Base-by-base conservation (phyloP, 2,888 invertebrate species). In the Orgyia antiqua region DNA sequence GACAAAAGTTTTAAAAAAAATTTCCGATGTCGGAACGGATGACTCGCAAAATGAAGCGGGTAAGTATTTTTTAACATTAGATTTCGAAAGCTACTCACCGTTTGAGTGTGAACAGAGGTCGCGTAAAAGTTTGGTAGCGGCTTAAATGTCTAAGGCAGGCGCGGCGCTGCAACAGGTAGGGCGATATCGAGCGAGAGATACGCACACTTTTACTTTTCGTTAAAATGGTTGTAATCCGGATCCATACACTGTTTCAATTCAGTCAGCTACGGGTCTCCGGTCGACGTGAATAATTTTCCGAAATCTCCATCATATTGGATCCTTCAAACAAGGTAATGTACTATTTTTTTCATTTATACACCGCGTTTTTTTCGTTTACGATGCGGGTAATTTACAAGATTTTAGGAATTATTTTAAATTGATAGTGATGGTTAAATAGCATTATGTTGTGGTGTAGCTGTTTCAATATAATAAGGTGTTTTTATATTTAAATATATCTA, bases 121-220 rank as follows among this genome's bases (percentile, higher is more conserved):
- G 71, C 65, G 67, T 65, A 69, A 76, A 76, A 79, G 66, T 76
- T 79, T 75, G 52, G 55, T 58, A 44, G 42, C 39, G 43, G 49
- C 45, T 39, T 34, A 39, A n/a, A 48, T 46, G 46, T 49, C 42
- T 48, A 45, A 57, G 57, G 55, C 59, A 52, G 58, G 62, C 63
- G 67, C 67, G 70, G 60, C 65, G 66, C 58, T 69, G 76, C 78
- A 78, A 78, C 77, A 77, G 76, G 77, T 77, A 69, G 64, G 58
- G 42, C 53, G 56, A 55, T 79, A 78, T 77, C 68, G 77, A 77
- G 70, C 75, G 73, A 30, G 45, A 48, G 58, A 61, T 58, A 57
- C 58, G 51, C 54, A 65, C 58, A 63, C 61, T 67, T 68, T 69
- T 67, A 69, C 70, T 72, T 74, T 71, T 64, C 59, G 54, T 53